A percentile compares a stretch with the other conserved stretches of the same genome.
These are phyloP conservation scores for Isurus oxyrinchus DNA, from an alignment of 2,113 vertebrate species.

Conservation along the genomic window DNA sequence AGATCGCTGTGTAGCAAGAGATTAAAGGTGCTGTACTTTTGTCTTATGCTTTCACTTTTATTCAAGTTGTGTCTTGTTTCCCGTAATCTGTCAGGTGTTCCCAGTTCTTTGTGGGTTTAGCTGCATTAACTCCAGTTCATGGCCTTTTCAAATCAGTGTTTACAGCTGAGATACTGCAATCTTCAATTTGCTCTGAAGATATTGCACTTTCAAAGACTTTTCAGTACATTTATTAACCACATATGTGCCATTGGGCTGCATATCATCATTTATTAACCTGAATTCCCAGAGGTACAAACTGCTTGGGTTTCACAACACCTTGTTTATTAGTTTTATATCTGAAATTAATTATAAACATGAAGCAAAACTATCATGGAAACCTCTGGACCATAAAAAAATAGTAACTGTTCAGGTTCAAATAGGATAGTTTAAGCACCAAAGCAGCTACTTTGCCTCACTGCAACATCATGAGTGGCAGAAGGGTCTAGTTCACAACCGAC, in stretches of 20 bases:
- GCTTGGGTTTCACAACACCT: neutral
- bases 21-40: neutral
- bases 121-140: constrained; percentile 8
- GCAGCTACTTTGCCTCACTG: neutral
- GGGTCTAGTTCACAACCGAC: neutral
- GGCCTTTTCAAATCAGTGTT: constrained; percentile 40
- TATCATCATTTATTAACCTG: constrained; percentile 50
- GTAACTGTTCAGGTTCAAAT: neutral
- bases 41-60: neutral
- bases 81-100: constrained; percentile 38
- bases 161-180: constrained; percentile 47
- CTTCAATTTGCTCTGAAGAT: constrained; percentile 47
- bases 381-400: neutral
- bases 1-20: neutral
- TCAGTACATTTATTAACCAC: constrained; percentile 47
- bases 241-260: constrained; percentile 40
- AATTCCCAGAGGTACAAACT: neutral
- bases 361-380: neutral
- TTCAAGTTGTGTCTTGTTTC: constrained; percentile 28
- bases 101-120: constrained; percentile 39
- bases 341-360: constrained; percentile 1
- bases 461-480: neutral
- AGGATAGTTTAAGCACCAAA: neutral
- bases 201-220: constrained; percentile 44
- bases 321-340: neutral